Evolutionary conservation across 2,113 vertebrate species (phyloP), one percentile per base, ranked within the genome.

Genomic region (Triplophysa rosa): DNA sequence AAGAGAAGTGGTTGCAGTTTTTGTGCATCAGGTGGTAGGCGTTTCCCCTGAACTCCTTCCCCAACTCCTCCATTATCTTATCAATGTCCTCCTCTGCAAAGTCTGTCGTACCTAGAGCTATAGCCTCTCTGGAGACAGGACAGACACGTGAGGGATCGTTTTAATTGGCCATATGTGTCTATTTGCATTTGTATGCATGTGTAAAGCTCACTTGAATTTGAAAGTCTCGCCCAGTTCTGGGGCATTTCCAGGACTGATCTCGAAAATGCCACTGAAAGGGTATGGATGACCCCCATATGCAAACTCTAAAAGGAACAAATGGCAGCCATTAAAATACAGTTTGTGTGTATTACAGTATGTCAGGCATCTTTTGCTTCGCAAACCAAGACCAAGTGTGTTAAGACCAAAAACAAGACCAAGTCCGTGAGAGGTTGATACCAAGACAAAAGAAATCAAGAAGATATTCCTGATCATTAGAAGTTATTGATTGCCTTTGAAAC

Each of bases 261-360:
- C 96, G 67, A 98, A 98, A 91, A 98, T 96, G 69, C 96, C 96
- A 85, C 96, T 98, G 90, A 98, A 98, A 66, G 96, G 95, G 86
- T 98, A 98, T 1, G 96, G 96, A 83, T 98, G 96, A 47, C 96
- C 96, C 68, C 96, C 96, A 75, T 98, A 98, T 86, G 96, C 96
- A 93, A 97, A 98, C 77, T 98, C 96, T 98, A 87, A 12, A 87
- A 85, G 64, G 79, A 87, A 87, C 88, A 86, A 82, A 33, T 82
- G 80, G 0, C 54, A 85, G 1, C 4, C 19, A 56, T 56, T 37
- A 16, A 71, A 56, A 26, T 8, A 71, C 54, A 26, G 21, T 42
- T 29, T 56, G 17, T 12, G 2, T 45, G 8, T 12, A 45, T 45
- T 12, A 45, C 6, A 37, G 33, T 37, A 7, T 37, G 33, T 37